These are phyloP conservation scores for Malacosoma neustria DNA, from an alignment of 2,888 invertebrate species.

Conservation along the genomic window DNA sequence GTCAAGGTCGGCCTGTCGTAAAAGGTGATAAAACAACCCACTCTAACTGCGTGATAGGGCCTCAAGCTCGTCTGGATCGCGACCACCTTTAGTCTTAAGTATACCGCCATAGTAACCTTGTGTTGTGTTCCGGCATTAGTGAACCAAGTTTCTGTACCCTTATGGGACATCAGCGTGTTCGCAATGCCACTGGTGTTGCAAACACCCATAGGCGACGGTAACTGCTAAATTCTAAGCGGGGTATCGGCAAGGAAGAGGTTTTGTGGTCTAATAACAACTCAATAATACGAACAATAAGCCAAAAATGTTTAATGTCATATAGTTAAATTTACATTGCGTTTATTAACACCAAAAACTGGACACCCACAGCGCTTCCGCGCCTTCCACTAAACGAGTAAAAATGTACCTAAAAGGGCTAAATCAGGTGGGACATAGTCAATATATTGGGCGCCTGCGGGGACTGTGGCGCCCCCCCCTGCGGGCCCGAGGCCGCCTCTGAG, in stretches of 20 bases:
- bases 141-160: too few species aligned
- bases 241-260: slow-evolving; percentile 20
- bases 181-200: too few species aligned
- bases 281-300: slow-evolving; percentile 72
- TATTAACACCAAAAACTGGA: slow-evolving; percentile 64
- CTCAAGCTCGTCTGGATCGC: too few species aligned
- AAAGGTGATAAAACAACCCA: too few species aligned
- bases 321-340: slow-evolving; percentile 70
- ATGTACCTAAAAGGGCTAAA: slow-evolving; percentile 65
- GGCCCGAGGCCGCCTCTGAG: slow-evolving; percentile 45
- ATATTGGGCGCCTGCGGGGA: slow-evolving; percentile 30
- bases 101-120: too few species aligned
- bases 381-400: slow-evolving; percentile 63
- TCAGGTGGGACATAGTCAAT: slow-evolving; percentile 50
- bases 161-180: too few species aligned
- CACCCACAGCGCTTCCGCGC: slow-evolving; percentile 65
- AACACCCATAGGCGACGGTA: too few species aligned
- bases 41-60: too few species aligned
- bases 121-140: too few species aligned
- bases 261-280: slow-evolving; percentile 34
- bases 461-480: slow-evolving; percentile 58
- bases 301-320: slow-evolving; percentile 74
- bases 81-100: too few species aligned
- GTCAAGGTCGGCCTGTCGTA: too few species aligned
- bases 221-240: too few species aligned